Percentiles rank a stretch among this genome's conserved stretches.
Conservation (phyloP, 2,888 invertebrate species). For the Eupeodes latifasciatus region DNA sequence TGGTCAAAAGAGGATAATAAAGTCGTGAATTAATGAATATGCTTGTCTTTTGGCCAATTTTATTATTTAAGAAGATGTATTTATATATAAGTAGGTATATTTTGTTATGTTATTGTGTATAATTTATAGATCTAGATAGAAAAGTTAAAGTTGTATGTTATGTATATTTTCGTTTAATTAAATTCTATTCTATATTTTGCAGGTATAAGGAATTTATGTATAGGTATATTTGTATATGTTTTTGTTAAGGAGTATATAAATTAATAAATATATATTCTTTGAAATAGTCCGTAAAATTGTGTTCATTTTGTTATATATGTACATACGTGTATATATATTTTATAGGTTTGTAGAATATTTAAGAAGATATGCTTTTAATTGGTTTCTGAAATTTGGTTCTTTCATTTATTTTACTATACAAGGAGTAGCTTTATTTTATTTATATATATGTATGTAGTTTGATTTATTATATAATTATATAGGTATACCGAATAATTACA, state of each 20-base stretch:
- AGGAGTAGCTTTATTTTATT: neutral
- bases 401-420: constrained; percentile 1
- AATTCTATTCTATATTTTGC: constrained; percentile 1
- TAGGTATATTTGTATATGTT: neutral
- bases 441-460: too few relatives aligned
- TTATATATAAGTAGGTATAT: neutral
- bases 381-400: constrained; percentile 18
- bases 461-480: neutral
- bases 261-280: neutral
- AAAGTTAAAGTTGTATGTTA: neutral
- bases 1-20: constrained; percentile 49
- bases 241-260: neutral
- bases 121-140: neutral
- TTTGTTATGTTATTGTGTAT: neutral
- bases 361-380: constrained; percentile 14
- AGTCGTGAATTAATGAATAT: constrained; percentile 65
- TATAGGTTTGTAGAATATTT: neutral
- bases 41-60: constrained; percentile 69
- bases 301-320: neutral
- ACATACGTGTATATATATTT: neutral
- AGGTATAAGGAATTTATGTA: neutral
- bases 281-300: neutral
- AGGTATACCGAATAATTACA: neutral
- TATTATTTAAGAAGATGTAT: constrained; percentile 35
- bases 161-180: constrained; percentile 12